These are phyloP conservation scores for Sphenopsis melanotis DNA, from an alignment of 2,797 vertebrate species.

Conservation along the genomic window DNA sequence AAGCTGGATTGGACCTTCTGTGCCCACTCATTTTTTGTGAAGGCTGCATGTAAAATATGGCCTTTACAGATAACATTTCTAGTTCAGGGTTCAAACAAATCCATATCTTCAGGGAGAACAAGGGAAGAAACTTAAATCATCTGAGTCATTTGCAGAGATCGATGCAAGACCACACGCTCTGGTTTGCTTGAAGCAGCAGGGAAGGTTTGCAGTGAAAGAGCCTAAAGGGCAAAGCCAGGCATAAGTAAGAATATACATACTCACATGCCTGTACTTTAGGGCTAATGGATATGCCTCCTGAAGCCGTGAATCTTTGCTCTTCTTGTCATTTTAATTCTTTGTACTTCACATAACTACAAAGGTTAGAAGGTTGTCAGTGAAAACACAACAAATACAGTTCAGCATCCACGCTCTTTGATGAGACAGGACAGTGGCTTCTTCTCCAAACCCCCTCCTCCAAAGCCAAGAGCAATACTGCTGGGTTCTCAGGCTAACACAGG, in stretches of 20 bases:
- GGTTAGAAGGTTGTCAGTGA: neutral
- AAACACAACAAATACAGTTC: neutral
- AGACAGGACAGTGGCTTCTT: neutral
- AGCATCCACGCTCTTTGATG: fast-evolving
- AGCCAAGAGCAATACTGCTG: neutral
- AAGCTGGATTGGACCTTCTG: neutral
- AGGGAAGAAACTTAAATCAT: neutral
- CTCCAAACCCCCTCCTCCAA: neutral
- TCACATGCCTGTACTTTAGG: neutral
- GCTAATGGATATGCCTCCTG: neutral
- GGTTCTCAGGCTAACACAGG: neutral
- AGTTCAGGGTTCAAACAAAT: neutral
- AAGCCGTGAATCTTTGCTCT: neutral
- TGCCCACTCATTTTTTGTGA: neutral
- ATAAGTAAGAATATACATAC: neutral
- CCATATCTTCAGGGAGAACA: neutral
- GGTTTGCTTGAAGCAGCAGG: neutral
- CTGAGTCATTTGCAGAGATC: neutral
- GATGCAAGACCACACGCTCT: neutral
- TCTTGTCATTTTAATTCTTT: neutral
- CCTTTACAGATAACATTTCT: slow-evolving; percentile 3
- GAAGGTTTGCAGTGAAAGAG: neutral
- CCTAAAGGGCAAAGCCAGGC: neutral
- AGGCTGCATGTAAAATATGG: neutral
- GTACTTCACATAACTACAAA: neutral